phyloP scores from a whole-genome alignment of 64 coral and sea anemone genomes.

The Orbicella faveolata region DNA sequence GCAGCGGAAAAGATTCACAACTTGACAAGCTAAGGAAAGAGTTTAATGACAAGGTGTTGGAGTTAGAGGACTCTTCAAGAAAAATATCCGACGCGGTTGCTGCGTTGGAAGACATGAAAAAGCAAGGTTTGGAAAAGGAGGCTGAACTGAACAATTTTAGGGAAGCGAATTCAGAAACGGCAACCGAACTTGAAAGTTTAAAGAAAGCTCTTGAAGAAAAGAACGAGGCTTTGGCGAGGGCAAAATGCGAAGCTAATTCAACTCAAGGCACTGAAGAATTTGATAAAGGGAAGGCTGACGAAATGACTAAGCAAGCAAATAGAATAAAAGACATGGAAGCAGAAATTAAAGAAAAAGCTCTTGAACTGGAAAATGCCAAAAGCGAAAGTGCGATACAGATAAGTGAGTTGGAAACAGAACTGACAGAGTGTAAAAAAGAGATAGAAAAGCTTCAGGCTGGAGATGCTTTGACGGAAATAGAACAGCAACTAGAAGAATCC shows the following conservation, averaged over 20 bases:
- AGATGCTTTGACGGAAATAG: slow-evolving; percentile 47
- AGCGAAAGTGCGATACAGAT: slow-evolving; percentile 23
- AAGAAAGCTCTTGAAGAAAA: slow-evolving; percentile 4
- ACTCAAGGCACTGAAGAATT: background rate
- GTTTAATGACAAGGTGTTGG: background rate
- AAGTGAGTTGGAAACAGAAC: slow-evolving; percentile 20
- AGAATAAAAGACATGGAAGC: slow-evolving; percentile 4
- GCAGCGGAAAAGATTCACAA: background rate
- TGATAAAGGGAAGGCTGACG: background rate
- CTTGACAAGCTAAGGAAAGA: background rate
- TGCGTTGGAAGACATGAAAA: slow-evolving; percentile 21
- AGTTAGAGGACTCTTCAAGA: slow-evolving; percentile 5
- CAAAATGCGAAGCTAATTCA: background rate
- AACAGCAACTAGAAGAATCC: slow-evolving; percentile 80
- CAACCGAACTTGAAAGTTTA: slow-evolving; percentile 1
- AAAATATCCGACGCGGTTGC: background rate
- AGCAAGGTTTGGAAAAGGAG: slow-evolving; percentile 4
- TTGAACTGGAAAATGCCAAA: slow-evolving; percentile 34
- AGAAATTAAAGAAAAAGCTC: background rate
- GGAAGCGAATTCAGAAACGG: background rate
- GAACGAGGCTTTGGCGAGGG: background rate
- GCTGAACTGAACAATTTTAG: background rate
- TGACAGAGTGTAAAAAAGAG: slow-evolving; percentile 41
- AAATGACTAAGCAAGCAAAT: background rate
- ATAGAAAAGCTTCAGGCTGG: background rate